A percentile compares a stretch with the other conserved stretches of the same genome.
Conservation (phyloP, 1,140 invertebrate genomes). For the Halyomorpha halys region DNA sequence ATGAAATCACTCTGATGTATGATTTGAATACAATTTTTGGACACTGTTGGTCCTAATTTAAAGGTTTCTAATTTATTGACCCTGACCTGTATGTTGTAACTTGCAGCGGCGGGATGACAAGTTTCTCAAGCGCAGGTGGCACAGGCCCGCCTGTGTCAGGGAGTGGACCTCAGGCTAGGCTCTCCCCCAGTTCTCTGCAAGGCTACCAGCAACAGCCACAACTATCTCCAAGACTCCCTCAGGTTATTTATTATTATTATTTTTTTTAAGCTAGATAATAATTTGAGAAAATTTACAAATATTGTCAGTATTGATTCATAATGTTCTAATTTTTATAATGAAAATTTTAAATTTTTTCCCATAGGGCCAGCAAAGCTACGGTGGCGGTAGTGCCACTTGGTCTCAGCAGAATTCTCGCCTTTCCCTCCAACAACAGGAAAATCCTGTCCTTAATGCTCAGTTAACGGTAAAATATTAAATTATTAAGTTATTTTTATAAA, state of each 20-base stretch:
- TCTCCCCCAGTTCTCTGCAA: conserved; percentile 33
- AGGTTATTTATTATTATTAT: conserved; percentile 21
- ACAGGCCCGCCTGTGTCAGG: conserved; percentile 6
- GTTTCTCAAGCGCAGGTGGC: conserved; percentile 23
- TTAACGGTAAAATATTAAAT: conserved; percentile 46
- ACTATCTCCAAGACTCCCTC: conserved; percentile 34
- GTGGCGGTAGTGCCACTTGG: conserved; percentile 22
- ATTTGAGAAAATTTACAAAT: too few species aligned
- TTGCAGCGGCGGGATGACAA: conserved; percentile 28
- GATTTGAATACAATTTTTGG: too few species aligned
- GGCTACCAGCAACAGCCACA: conserved; percentile 33
- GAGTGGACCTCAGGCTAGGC: conserved; percentile 30
- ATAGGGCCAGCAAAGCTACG: conserved; percentile 18
- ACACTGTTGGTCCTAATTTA: too few species aligned
- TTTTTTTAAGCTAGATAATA: too few species aligned
- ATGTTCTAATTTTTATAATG: too few species aligned
- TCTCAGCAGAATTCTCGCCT: conserved; percentile 32
- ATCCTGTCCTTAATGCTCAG: conserved; percentile 70
- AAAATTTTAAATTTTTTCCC: too few species aligned
- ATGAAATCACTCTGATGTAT: too few species aligned
- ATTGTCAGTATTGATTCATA: too few species aligned
- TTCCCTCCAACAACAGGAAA: conserved; percentile 52
- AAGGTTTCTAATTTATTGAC: too few species aligned
- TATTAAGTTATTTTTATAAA: too few species aligned
- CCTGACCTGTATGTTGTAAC: too few species aligned